Percentiles rank a stretch among this genome's conserved stretches.
phyloP scores from a whole-genome alignment of 2,797 vertebrate species.

The Sebastes minor region DNA sequence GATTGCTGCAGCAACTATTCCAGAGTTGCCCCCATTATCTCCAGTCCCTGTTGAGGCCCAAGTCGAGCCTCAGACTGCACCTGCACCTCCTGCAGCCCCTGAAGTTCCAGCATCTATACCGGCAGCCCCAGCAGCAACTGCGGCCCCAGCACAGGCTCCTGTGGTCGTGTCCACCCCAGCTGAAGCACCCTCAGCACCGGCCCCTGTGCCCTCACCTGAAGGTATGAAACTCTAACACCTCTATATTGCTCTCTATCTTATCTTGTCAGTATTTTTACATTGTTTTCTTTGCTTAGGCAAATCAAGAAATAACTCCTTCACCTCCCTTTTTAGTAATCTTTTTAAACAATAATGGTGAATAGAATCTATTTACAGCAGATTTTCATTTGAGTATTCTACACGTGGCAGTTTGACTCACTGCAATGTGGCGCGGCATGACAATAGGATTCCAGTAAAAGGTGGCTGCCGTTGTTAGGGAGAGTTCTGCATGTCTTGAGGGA shows the following conservation, averaged over 20 bases:
- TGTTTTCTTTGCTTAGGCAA: neutral
- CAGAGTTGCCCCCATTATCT: conserved; percentile 51
- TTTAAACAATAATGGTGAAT: neutral
- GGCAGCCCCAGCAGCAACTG: neutral
- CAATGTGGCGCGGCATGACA: neutral
- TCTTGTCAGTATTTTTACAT: neutral
- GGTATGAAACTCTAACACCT: conserved; percentile 42
- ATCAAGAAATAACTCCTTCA: neutral
- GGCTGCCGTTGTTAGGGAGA: neutral
- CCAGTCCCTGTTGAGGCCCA: neutral
- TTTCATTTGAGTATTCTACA: neutral
- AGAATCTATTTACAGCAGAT: neutral
- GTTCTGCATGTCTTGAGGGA: neutral
- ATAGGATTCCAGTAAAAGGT: neutral
- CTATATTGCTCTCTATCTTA: neutral
- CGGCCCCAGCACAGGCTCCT: conserved; percentile 3
- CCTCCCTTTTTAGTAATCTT: neutral
- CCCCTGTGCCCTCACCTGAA: conserved; percentile 32
- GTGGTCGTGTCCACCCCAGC: conserved; percentile 6
- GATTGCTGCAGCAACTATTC: conserved; percentile 70
- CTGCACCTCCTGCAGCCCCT: neutral
- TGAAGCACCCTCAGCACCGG: conserved; percentile 10
- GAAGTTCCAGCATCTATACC: conserved; percentile 10
- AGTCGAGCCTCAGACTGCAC: conserved; percentile 21
- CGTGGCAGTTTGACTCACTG: neutral